A percentile compares a stretch with the other conserved stretches of the same genome.
Evolutionary conservation across 2,113 vertebrate species (phyloP).

Genomic region (Chrysochloris asiatica): DNA sequence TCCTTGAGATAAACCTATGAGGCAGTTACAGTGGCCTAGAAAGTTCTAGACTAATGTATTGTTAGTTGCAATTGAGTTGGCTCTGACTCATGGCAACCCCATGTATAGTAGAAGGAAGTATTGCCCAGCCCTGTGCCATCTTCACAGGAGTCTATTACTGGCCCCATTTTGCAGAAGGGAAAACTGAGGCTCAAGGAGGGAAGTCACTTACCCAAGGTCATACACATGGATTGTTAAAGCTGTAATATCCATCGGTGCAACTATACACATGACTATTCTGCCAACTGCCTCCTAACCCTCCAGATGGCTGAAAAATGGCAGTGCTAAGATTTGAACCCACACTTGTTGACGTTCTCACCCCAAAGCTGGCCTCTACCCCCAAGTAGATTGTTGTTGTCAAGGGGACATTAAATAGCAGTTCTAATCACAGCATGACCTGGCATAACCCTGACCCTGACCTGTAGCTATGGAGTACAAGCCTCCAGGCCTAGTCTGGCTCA

Average conservation of each 20-base stretch:
- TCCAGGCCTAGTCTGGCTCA: not conserved
- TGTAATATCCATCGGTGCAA: fast-evolving
- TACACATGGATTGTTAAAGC: not conserved
- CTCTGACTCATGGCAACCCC: too few relatives aligned
- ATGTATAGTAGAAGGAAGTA: not conserved
- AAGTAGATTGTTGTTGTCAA: not conserved
- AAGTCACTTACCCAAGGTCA: not conserved
- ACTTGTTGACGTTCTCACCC: not conserved
- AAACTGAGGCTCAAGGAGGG: not conserved
- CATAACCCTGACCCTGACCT: not conserved
- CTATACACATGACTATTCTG: not conserved
- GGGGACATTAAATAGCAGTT: not conserved
- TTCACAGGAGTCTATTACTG: not conserved
- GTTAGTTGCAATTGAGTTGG: not conserved
- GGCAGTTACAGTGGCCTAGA: too few relatives aligned
- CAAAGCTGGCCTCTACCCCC: not conserved
- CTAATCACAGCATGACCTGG: not conserved
- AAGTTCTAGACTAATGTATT: not conserved
- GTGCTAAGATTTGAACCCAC: not conserved
- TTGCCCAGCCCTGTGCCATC: not conserved
- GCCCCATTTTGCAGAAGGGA: not conserved
- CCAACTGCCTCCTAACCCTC: too few relatives aligned
- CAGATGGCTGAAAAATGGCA: not conserved
- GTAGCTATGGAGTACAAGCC: not conserved
- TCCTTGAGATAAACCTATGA: not conserved